Percentiles rank a stretch among this genome's conserved stretches.
These are phyloP conservation scores for Nomada flava DNA, from an alignment of 2,888 invertebrate genomes.

Conservation along the genomic window DNA sequence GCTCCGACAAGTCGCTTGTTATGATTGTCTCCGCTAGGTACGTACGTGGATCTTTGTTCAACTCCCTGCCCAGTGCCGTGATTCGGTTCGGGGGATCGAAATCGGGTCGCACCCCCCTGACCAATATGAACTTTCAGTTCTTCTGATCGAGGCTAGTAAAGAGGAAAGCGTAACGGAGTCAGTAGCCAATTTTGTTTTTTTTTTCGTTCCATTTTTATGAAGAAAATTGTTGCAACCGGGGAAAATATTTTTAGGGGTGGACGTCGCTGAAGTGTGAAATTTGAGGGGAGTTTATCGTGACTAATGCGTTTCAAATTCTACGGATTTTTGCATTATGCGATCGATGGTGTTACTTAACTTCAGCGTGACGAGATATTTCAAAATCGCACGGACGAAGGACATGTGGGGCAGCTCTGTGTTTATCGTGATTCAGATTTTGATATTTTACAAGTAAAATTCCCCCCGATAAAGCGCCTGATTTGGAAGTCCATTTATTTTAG, in stretches of 20 bases:
- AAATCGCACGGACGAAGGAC: neutral
- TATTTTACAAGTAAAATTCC: conserved; percentile 51
- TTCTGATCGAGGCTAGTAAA: neutral
- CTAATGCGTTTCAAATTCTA: neutral
- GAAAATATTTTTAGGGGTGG: conserved; percentile 15
- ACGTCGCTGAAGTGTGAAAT: conserved; percentile 40
- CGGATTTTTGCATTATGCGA: conserved; percentile 12
- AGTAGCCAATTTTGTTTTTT: neutral
- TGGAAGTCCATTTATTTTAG: conserved; percentile 61
- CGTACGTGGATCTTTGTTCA: conserved; percentile 60
- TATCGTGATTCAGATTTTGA: conserved; percentile 25
- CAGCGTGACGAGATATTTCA: conserved; percentile 6
- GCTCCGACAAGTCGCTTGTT: conserved; percentile 70
- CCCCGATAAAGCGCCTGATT: conserved; percentile 43
- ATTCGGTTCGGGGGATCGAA: conserved; percentile 24
- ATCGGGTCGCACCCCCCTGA: conserved; percentile 38
- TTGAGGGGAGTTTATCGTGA: conserved; percentile 1
- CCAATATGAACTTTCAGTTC: conserved; percentile 49
- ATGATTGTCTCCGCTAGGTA: conserved; percentile 70
- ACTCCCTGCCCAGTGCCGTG: conserved; percentile 56
- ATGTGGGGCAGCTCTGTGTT: neutral
- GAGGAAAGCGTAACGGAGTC: conserved; percentile 19
- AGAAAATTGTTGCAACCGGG: conserved; percentile 32
- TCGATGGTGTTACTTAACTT: conserved; percentile 3
- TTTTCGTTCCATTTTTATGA: neutral